Evolutionary conservation across 2,888 invertebrate species (phyloP).

Genomic region (Melieria crassipennis): DNA sequence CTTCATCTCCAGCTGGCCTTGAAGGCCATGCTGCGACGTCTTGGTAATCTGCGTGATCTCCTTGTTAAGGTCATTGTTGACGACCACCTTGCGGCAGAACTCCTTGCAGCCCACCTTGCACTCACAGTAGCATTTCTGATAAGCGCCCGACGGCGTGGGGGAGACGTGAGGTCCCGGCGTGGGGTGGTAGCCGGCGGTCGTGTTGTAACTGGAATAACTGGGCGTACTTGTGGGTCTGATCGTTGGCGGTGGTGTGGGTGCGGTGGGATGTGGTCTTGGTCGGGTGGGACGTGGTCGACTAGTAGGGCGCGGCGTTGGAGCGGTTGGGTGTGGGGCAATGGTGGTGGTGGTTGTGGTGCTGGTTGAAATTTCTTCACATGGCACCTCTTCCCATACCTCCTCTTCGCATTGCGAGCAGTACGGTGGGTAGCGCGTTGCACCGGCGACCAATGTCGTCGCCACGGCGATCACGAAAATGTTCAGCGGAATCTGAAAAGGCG

Average conservation of each 20-base stretch:
- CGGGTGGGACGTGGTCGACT: conserved; percentile 14
- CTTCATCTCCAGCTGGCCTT: conserved; percentile 51
- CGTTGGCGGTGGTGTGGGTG: conserved; percentile 24
- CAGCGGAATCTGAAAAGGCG: not conserved
- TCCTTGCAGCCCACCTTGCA: conserved; percentile 58
- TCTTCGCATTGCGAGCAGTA: conserved; percentile 56
- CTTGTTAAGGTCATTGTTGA: conserved; percentile 44
- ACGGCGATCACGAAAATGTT: conserved; percentile 32
- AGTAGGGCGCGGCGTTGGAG: conserved; percentile 8
- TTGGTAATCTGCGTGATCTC: conserved; percentile 52
- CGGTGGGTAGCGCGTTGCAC: conserved; percentile 41
- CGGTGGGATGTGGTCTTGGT: conserved; percentile 15
- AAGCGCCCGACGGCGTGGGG: not conserved
- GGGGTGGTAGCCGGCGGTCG: not conserved
- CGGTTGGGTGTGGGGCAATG: conserved; percentile 23
- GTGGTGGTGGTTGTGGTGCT: conserved; percentile 36
- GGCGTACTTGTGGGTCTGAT: conserved; percentile 27
- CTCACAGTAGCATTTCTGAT: conserved; percentile 55
- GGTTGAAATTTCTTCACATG: conserved; percentile 49
- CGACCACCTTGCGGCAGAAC: conserved; percentile 55
- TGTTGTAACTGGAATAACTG: conserved; percentile 16
- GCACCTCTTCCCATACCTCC: conserved; percentile 59
- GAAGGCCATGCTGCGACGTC: conserved; percentile 45
- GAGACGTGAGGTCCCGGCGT: conserved; percentile 2
- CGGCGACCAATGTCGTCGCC: conserved; percentile 5